Conservation (phyloP, 2,797 vertebrate species). For the Sylvia borin region DNA sequence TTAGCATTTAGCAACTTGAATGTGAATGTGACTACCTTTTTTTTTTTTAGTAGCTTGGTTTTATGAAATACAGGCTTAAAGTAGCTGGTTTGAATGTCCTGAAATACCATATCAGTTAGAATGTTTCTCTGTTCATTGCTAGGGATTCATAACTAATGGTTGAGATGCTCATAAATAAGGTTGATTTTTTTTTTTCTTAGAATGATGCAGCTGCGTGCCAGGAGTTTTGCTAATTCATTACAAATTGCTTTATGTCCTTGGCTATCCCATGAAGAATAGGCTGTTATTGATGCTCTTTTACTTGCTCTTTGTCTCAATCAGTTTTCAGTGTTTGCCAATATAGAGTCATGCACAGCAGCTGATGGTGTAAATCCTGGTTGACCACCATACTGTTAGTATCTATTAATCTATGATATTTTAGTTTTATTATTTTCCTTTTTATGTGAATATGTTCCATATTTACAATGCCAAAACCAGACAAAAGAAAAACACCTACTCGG, state of each 20-base stretch:
- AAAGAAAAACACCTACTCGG: background rate
- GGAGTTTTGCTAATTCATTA: background rate
- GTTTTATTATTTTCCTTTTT: background rate
- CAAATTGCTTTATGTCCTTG: background rate
- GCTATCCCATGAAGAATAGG: background rate
- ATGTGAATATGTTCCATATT: background rate
- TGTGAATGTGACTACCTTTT: background rate
- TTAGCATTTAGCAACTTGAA: background rate
- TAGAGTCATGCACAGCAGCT: background rate
- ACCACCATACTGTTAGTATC: background rate
- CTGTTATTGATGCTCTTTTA: background rate
- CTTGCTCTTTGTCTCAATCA: background rate
- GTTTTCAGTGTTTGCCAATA: background rate
- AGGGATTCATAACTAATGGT: background rate
- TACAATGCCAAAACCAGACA: background rate
- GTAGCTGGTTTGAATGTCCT: background rate
- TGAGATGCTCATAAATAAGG: background rate
- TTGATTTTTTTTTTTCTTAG: background rate
- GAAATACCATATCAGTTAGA: background rate
- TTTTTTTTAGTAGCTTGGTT: background rate
- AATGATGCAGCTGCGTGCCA: background rate
- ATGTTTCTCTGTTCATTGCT: background rate
- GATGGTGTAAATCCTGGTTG: background rate
- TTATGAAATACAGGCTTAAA: background rate
- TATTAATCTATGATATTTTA: background rate